Conservation (phyloP, 92 coral and sea anemone genomes). For the Phenganax marumi region DNA sequence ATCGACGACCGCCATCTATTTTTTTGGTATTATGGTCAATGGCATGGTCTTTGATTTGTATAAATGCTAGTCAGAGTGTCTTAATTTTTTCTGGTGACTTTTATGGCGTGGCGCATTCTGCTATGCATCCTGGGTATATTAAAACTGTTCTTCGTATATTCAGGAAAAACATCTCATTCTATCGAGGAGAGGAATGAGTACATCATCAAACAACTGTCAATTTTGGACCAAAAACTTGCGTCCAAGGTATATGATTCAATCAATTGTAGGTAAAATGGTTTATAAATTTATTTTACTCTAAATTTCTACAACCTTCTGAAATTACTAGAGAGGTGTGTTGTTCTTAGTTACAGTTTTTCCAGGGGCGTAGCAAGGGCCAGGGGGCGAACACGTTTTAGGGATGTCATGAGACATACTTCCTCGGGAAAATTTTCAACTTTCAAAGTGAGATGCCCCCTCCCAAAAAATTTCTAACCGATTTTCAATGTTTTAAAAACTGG, state of each 20-base stretch:
- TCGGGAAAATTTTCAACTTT: no score
- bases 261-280: neutral
- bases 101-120: neutral
- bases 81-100: neutral
- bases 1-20: no score
- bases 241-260: constrained; percentile 62
- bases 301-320: no score
- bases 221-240: constrained; percentile 91
- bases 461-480: no score
- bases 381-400: neutral
- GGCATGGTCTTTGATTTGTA: no score
- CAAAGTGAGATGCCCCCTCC: no score
- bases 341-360: no score
- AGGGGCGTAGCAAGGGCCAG: neutral
- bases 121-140: no score
- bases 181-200: constrained; percentile 95
- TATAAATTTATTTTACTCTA: no score
- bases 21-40: no score
- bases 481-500: no score
- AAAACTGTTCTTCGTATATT: neutral
- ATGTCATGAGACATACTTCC: neutral
- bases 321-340: no score
- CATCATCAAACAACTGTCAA: constrained; percentile 75
- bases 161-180: constrained; percentile 80
- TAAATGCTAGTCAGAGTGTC: neutral